Evolutionary conservation across 2,888 invertebrate genomes (phyloP).

Genomic region (Phyto melanocephala): DNA sequence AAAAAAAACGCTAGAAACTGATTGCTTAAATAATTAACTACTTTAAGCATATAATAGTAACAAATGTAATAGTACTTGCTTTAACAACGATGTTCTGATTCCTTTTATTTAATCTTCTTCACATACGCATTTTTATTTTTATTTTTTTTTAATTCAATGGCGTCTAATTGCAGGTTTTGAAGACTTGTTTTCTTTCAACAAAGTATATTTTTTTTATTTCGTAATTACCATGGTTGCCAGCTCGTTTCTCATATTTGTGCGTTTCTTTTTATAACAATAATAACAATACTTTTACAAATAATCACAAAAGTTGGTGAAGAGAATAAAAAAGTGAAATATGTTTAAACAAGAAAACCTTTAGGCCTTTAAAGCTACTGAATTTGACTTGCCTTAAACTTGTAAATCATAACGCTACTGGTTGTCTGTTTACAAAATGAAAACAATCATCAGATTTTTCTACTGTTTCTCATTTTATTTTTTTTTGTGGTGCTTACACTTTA

Average conservation of each 20-base stretch:
- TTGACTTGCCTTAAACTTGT: slow-evolving; percentile 58
- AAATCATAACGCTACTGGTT: slow-evolving; percentile 59
- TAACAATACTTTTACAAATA: slow-evolving; percentile 4
- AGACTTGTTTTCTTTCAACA: slow-evolving; percentile 20
- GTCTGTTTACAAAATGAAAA: slow-evolving; percentile 46
- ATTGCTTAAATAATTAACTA: too few relatives aligned
- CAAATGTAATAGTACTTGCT: too few relatives aligned
- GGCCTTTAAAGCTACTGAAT: slow-evolving; percentile 56
- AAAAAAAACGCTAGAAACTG: too few relatives aligned
- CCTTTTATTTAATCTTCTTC: slow-evolving; percentile 10
- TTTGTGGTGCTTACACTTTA: not conserved
- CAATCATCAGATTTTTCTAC: slow-evolving; percentile 37
- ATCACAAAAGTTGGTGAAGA: not conserved
- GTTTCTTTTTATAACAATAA: slow-evolving; percentile 11
- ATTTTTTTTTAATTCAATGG: slow-evolving; percentile 52
- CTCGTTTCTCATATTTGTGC: slow-evolving; percentile 11
- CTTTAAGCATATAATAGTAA: too few relatives aligned
- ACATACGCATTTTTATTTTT: slow-evolving; percentile 33
- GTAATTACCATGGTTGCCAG: slow-evolving; percentile 45
- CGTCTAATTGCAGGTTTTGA: slow-evolving; percentile 60
- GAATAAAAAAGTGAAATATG: not conserved
- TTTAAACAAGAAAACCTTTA: slow-evolving; percentile 22
- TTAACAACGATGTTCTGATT: too few relatives aligned
- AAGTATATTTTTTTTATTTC: slow-evolving; percentile 18
- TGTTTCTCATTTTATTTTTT: not conserved